Base-by-base conservation (phyloP, 1,140 invertebrate species). In the Fopius arisanus region DNA sequence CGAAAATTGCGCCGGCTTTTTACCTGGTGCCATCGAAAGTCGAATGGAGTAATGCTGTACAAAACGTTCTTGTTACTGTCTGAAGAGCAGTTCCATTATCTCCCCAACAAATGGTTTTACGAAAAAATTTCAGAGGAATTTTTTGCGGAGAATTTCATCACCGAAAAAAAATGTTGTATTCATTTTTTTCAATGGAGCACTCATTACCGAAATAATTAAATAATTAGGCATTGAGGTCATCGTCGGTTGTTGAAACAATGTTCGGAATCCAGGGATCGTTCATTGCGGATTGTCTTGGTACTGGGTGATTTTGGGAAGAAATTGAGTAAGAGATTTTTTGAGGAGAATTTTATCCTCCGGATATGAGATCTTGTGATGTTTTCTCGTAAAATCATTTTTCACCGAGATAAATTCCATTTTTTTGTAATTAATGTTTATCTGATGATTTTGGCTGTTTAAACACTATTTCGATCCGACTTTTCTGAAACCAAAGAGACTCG, bases 21-120 rank as follows among this genome's bases (percentile, higher is more conserved):
- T 96, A 96, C 85, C 86, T 96, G 66, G 92, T 94, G 78, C 94
- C 94, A 62, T 95, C 94, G 3, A 96, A 95, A 87, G 93, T 96
- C 51, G 95, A 96, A 82, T 93, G 93, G 89, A 94, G 94, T 70
- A 95, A 94, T 83, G 92, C 93, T 67, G 94, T 96, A 40, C 94
- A 96, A 83, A 96, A 96, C 84, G 92, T 96, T 72, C 93, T 96
- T 87, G 91, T 92, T 33, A 96, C 94, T 16, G 90, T 96, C 78
- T 96, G 91, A 77, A 69, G 69, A n/a, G 21, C 7, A 2, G 14
- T n/a, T n/a, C n/a, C n/a, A n/a, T n/a, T n/a, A n/a, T n/a, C n/a
- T n/a, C n/a, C n/a, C n/a, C n/a, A n/a, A n/a, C n/a, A n/a, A n/a
- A n/a, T n/a, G n/a, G n/a, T n/a, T n/a, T n/a, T n/a, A n/a, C n/a